A percentile compares a stretch with the other conserved stretches of the same genome.
Conservation (phyloP, 2,113 vertebrate genomes). For the Pungitius pungitius region DNA sequence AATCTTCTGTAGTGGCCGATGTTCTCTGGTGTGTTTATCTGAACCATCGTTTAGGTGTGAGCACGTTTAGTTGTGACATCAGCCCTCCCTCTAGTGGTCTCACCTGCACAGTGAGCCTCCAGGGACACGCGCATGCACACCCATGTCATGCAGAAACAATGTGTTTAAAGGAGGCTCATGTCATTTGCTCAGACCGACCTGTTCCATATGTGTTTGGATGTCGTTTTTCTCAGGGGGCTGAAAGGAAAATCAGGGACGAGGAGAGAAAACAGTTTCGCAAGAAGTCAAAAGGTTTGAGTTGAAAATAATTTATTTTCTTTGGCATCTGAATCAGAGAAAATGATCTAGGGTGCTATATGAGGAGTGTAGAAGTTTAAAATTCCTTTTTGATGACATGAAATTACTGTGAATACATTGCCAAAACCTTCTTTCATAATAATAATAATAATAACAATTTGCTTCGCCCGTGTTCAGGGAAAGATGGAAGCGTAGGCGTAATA, state of each 20-base stretch:
- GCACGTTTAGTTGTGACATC: constrained; percentile 21
- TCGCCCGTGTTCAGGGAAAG: constrained; percentile 78
- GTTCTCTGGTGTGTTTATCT: background rate
- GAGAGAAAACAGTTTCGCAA: constrained; percentile 96
- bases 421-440: background rate
- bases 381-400: background rate
- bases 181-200: constrained; percentile 2
- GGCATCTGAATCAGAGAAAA: background rate
- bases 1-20: background rate
- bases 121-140: background rate
- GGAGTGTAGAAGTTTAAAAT: background rate
- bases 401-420: background rate
- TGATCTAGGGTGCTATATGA: background rate
- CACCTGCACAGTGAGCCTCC: constrained; percentile 14
- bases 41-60: background rate
- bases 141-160: background rate
- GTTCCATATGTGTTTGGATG: background rate
- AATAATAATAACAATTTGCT: background rate
- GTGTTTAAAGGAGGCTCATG: background rate
- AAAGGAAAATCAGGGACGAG: constrained; percentile 97
- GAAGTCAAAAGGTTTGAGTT: constrained; percentile 88
- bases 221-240: constrained; percentile 86
- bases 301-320: background rate
- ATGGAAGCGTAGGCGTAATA: constrained; percentile 82
- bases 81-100: constrained; percentile 72